Conservation (phyloP, 2,113 vertebrate species). For the Sarotherodon lohbergeri region DNA sequence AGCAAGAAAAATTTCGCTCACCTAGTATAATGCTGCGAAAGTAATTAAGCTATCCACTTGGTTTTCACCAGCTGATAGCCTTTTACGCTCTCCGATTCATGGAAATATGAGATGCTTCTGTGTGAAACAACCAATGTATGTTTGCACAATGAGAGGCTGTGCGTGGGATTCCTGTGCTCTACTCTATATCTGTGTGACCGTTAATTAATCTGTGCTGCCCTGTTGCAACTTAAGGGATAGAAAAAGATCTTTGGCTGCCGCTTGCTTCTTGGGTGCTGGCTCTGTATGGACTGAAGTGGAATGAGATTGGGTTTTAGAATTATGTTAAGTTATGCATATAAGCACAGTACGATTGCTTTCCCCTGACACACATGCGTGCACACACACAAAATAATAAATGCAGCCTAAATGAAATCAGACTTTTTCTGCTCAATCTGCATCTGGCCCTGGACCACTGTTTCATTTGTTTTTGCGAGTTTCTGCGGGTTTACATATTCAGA, state of each 20-base stretch:
- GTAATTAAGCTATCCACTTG: neutral
- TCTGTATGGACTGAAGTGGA: neutral
- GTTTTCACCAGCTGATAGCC: neutral
- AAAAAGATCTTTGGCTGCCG: neutral
- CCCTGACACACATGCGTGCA: neutral
- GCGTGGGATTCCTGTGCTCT: neutral
- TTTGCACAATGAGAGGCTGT: neutral
- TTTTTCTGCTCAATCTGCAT: neutral
- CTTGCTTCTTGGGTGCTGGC: neutral
- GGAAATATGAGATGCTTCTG: neutral
- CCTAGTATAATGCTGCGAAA: neutral
- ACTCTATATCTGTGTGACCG: neutral
- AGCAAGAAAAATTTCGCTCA: neutral
- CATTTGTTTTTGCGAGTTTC: neutral
- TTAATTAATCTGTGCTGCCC: slow-evolving; percentile 31
- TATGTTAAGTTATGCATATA: slow-evolving; percentile 19
- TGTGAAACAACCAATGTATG: neutral
- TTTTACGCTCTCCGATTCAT: neutral
- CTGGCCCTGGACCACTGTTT: neutral
- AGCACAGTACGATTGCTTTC: neutral
- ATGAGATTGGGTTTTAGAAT: slow-evolving; percentile 3
- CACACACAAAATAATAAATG: neutral
- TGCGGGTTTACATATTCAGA: neutral
- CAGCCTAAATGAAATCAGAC: neutral
- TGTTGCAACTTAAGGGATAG: neutral